A percentile compares a stretch with the other conserved stretches of the same genome.
Conservation (phyloP, 2,113 vertebrate species). For the Dolichotis patagonum region DNA sequence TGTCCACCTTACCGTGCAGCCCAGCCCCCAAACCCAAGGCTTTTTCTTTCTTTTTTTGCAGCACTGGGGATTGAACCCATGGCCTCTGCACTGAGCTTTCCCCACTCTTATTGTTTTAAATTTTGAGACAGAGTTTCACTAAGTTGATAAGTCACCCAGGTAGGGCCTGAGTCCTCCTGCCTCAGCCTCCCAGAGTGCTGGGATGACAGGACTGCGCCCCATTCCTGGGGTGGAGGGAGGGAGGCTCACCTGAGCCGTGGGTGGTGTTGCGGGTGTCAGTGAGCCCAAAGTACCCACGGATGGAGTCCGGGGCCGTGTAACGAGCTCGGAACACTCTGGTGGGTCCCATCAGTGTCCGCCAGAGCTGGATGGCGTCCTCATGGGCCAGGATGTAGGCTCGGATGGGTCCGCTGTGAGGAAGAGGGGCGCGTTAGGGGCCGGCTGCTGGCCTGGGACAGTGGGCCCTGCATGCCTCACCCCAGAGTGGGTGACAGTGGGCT, state of each 20-base stretch:
- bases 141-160: background rate
- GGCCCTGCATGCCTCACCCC: background rate
- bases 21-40: background rate
- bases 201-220: background rate
- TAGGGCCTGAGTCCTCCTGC: background rate
- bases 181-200: background rate
- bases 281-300: constrained; percentile 94
- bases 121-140: background rate
- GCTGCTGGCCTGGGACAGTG: background rate
- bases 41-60: background rate
- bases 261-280: constrained; percentile 97
- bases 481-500: background rate
- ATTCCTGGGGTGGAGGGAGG: background rate
- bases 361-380: constrained; percentile 91
- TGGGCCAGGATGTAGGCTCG: constrained; percentile 95
- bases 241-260: constrained; percentile 93
- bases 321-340: constrained; percentile 95
- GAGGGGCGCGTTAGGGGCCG: background rate
- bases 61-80: background rate
- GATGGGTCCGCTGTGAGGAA: constrained; percentile 92
- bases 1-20: background rate
- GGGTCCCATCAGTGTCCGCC: constrained; percentile 96
- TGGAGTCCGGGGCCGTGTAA: constrained; percentile 88
- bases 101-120: background rate
- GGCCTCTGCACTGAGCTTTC: background rate